phyloP scores from a whole-genome alignment of 2,797 vertebrate genomes.

The Acanthurus leucopareius region DNA sequence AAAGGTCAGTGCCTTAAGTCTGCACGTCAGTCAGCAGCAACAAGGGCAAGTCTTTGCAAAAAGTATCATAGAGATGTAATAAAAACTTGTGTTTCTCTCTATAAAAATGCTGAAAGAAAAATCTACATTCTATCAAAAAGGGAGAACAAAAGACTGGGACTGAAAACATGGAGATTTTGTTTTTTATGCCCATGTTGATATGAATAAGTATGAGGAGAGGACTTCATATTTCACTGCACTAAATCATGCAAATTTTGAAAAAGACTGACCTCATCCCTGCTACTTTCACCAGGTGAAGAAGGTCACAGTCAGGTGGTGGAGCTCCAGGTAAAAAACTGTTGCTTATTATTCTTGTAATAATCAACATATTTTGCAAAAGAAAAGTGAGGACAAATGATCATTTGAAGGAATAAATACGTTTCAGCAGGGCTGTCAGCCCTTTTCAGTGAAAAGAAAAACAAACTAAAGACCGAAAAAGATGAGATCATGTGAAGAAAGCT shows the following conservation, averaged over 20 bases:
- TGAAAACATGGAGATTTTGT: background rate
- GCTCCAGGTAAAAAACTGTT: background rate
- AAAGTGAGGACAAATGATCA: slow-evolving; percentile 21
- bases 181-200: background rate
- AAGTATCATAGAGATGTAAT: background rate
- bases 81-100: background rate
- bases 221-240: background rate
- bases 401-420: slow-evolving; percentile 18
- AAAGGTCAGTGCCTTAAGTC: background rate
- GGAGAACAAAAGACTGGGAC: background rate
- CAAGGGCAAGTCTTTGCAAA: background rate
- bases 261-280: background rate
- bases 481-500: slow-evolving; percentile 16
- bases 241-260: slow-evolving; percentile 1
- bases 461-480: background rate
- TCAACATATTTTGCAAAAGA: slow-evolving; percentile 31
- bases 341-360: background rate
- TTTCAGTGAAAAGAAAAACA: slow-evolving; percentile 16
- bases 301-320: background rate
- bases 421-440: slow-evolving; percentile 21
- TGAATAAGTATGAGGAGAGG: background rate
- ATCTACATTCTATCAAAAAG: background rate
- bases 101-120: background rate
- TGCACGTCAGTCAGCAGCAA: background rate
- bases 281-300: background rate